Evolutionary conservation across 1,140 invertebrate genomes (phyloP), one percentile per base, ranked within the genome.

Genomic region (Zaprionus taronus): DNA sequence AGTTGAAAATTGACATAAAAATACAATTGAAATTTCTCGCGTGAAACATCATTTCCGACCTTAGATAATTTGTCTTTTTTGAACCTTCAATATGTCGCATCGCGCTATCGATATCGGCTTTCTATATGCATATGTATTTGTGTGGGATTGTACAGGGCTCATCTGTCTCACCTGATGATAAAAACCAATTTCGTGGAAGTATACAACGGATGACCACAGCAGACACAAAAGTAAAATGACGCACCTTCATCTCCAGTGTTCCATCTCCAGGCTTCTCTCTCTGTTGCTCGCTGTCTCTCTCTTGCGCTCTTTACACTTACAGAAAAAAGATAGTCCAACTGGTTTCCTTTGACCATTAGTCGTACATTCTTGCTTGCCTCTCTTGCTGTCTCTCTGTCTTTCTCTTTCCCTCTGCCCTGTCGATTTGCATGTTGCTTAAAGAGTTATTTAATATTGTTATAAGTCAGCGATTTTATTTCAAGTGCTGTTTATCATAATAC

Each of bases 101-200:
- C 24, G 28, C 26, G n/a, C 24, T 20, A 0, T 17, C 6, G 11
- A 11, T 31, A 36, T n/a, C 26, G 6, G 66, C 26, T 47, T 22
- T 58, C 55, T 56, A 24, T 51, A 51, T 51, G 47, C 9, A 12
- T 51, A 24, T 51, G 22, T 51, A 24, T 24, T 51, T 20, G 12
- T 20, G 5, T 12, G 11, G 17, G 12, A 17, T 15, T 69, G 22
- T 38, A 0, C 47, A 14, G 31, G 31, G 34, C 44, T 5, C 26
- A 57, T 49, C 53, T 34, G 41, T 20, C 56, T 60, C 28, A 20
- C 55, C 56, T 26, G 24, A 28, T 47, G 56, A 66, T 75, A 65
- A 63, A 58, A 47, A 67, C 28, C 17, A 47, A 44, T 68, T 72
- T 72, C 69, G 73, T 66, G 73, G 73, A 77, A 76, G 34, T 44